These are phyloP conservation scores for Spilosoma lubricipeda DNA, from an alignment of 2,888 invertebrate genomes.

Conservation along the genomic window DNA sequence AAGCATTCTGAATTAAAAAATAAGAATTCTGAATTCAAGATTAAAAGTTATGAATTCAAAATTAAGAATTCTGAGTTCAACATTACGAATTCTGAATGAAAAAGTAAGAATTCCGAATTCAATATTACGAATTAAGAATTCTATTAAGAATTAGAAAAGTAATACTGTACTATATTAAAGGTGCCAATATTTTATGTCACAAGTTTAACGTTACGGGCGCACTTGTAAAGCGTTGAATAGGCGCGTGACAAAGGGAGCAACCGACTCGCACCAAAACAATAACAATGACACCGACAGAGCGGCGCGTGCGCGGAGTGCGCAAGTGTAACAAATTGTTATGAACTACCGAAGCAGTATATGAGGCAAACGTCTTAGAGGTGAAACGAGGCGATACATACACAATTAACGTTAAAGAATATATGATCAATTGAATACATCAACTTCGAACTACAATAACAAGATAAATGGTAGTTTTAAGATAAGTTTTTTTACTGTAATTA, in stretches of 20 bases:
- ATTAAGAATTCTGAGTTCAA: neutral
- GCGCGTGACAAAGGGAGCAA: conserved; percentile 67
- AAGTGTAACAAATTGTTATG: conserved; percentile 69
- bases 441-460: neutral
- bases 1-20: no score
- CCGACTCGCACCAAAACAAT: conserved; percentile 73
- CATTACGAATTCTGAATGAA: neutral
- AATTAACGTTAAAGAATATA: neutral
- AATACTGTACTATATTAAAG: no score
- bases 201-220: conserved; percentile 64
- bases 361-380: conserved; percentile 4
- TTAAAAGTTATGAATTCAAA: neutral
- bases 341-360: conserved; percentile 39
- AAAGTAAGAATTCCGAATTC: conserved; percentile 59
- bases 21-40: neutral
- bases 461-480: neutral
- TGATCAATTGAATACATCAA: neutral
- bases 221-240: conserved; percentile 62
- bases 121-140: no score
- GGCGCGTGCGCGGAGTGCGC: conserved; percentile 76
- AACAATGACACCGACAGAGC: conserved; percentile 62
- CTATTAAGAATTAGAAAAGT: no score
- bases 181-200: conserved; percentile 38
- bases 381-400: neutral
- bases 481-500: no score